Base-by-base conservation (phyloP, 2,797 vertebrate genomes). In the Darevskia mixta region DNA sequence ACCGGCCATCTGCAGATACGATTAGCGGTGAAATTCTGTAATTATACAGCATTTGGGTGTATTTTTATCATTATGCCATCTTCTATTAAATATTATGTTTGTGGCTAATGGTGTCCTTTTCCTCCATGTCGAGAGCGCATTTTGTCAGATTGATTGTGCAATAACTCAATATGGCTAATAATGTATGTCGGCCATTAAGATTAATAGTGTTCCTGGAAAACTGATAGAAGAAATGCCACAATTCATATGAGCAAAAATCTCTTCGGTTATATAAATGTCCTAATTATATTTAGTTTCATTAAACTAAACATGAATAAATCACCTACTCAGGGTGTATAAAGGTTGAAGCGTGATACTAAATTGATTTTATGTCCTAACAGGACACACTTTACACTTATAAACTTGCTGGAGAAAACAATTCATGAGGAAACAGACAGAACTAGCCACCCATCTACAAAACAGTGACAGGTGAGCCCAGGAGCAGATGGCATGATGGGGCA, bases 61-160 rank as follows among this genome's bases (percentile, higher is more conserved):
- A 91, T 89, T 94, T 95, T 93, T 89, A 90, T 91, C 29, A 0
- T 81, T 90, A 77, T 55, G 32, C 25, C 82, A 55, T 90, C 90
- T 95, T 86, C 49, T 77, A 86, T 94, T 93, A 93, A 88, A 85
- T 84, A 85, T 55, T 91, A 86, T 93, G 72, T 90, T 95, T 95
- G 85, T 87, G 20, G 85, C 29, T 95, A 95, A 93, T 90, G 85
- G 45, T 72, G 80, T 93, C 77, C 88, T 91, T 93, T 94, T 89
- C 86, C 89, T 89, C 78, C n/a, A 15, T 81, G 84, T 90, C 0
- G 1, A 90, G 75, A 86, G 80, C 78, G 91, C 81, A 89, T 94
- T 94, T 94, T 93, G 78, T 90, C 90, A 92, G 83, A 93, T 93
- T 92, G 94, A 94, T 92, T 91, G 69, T 85, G 23, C 89, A 93